Evolutionary conservation across 2,888 invertebrate species (phyloP).

Genomic region (Eristalinus aeneus): DNA sequence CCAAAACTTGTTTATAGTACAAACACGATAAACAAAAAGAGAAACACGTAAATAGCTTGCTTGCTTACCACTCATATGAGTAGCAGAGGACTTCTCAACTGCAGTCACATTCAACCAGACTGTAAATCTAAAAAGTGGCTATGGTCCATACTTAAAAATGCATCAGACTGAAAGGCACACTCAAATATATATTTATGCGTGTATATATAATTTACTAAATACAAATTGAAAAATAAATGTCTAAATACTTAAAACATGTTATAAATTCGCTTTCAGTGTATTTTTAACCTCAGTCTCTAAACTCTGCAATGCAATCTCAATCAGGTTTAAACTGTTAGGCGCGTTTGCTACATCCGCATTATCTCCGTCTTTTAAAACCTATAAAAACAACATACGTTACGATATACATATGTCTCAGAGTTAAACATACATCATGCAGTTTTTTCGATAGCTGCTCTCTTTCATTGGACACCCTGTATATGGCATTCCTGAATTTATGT

Average conservation of each 20-base stretch:
- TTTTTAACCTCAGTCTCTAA: slow-evolving; percentile 44
- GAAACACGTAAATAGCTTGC: no score
- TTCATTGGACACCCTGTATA: slow-evolving; percentile 50
- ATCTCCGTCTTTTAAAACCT: slow-evolving; percentile 16
- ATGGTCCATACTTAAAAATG: no score
- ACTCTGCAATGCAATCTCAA: slow-evolving; percentile 22
- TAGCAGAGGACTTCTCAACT: no score
- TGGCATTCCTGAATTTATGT: slow-evolving; percentile 33
- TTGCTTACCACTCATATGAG: no score
- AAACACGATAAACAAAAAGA: no score
- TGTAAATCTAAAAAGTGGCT: no score
- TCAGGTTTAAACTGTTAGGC: background rate
- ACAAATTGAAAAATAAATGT: slow-evolving; percentile 12
- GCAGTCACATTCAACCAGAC: no score
- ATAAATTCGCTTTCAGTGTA: background rate
- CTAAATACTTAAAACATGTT: background rate
- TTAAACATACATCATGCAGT: slow-evolving; percentile 33
- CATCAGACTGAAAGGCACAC: background rate
- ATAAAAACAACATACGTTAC: background rate
- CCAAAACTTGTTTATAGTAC: no score
- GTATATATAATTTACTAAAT: slow-evolving; percentile 2
- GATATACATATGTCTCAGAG: background rate
- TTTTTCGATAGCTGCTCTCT: slow-evolving; percentile 46
- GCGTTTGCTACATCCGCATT: background rate
- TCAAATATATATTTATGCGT: background rate